Evolutionary conservation across 2,888 invertebrate species (phyloP).

Genomic region (Calliopum simillimum): DNA sequence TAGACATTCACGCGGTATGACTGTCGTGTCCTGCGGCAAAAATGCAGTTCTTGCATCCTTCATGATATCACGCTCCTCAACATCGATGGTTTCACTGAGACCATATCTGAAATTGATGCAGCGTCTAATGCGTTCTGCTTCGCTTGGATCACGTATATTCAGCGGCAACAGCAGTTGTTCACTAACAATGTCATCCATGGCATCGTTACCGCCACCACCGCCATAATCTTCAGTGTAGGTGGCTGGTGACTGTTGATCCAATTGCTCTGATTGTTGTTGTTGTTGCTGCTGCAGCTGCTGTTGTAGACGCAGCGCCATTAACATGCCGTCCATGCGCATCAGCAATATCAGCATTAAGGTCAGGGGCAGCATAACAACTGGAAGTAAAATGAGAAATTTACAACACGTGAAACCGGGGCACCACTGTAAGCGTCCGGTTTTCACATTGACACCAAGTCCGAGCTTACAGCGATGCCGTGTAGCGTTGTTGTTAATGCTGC

Average conservation of each 20-base stretch:
- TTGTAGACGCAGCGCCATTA: slow-evolving; percentile 57
- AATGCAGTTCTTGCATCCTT: slow-evolving; percentile 75
- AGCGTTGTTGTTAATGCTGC: not conserved
- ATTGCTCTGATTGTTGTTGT: slow-evolving; percentile 27
- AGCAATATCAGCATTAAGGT: slow-evolving; percentile 61
- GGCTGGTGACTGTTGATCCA: slow-evolving; percentile 30
- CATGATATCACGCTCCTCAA: slow-evolving; percentile 73
- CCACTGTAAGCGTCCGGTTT: slow-evolving; percentile 66
- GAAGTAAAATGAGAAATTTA: slow-evolving; percentile 64
- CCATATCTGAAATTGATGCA: slow-evolving; percentile 61
- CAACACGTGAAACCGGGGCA: slow-evolving; percentile 66
- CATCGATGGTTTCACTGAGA: slow-evolving; percentile 61
- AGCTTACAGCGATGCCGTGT: slow-evolving; percentile 44
- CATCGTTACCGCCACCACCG: slow-evolving; percentile 41
- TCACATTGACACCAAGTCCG: slow-evolving; percentile 63
- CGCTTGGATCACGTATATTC: slow-evolving; percentile 39
- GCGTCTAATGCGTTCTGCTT: slow-evolving; percentile 52
- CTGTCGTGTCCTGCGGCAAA: slow-evolving; percentile 70
- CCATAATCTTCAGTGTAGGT: slow-evolving; percentile 53
- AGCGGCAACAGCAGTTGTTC: slow-evolving; percentile 46
- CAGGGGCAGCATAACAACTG: slow-evolving; percentile 65
- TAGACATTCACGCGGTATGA: slow-evolving; percentile 66
- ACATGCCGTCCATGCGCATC: slow-evolving; percentile 62
- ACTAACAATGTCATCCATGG: slow-evolving; percentile 46
- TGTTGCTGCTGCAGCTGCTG: slow-evolving; percentile 45